Evolutionary conservation across 2,113 vertebrate species (phyloP).

Genomic region (Bambusicola thoracicus): DNA sequence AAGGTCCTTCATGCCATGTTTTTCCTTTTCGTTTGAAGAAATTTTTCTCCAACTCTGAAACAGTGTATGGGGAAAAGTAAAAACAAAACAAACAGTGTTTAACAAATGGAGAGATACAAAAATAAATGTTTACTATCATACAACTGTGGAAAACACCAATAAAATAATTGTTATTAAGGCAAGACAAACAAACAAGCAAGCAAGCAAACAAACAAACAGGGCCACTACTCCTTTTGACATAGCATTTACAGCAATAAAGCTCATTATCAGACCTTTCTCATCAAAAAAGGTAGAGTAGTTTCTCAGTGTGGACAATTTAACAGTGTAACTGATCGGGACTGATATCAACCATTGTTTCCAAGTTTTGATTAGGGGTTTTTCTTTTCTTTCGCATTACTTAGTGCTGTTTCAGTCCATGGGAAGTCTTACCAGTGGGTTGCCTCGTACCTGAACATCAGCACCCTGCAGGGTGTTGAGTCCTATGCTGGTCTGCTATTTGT

Average conservation of each 20-base stretch:
- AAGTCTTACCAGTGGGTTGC: not conserved
- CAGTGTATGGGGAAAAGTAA: not conserved
- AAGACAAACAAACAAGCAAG: not conserved
- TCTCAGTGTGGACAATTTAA: not conserved
- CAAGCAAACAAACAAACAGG: not conserved
- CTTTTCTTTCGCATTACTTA: not conserved
- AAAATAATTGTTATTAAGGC: not conserved
- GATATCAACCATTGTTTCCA: not conserved
- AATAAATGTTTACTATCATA: not conserved
- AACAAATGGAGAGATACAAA: not conserved
- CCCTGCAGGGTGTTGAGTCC: not conserved
- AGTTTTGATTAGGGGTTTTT: not conserved
- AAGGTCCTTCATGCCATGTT: not conserved
- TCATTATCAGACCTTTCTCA: not conserved
- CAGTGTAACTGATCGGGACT: not conserved
- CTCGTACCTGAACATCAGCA: not conserved
- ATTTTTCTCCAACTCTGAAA: not conserved
- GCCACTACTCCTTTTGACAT: not conserved
- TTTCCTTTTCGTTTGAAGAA: not conserved
- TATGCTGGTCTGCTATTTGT: not conserved
- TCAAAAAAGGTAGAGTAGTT: not conserved
- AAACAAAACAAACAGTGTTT: not conserved
- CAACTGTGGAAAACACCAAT: not conserved
- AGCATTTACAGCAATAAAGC: not conserved
- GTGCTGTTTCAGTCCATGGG: not conserved